Percentiles rank a stretch among this genome's conserved stretches.
Evolutionary conservation across 2,797 vertebrate genomes (phyloP).

Genomic region (Karalla daura): DNA sequence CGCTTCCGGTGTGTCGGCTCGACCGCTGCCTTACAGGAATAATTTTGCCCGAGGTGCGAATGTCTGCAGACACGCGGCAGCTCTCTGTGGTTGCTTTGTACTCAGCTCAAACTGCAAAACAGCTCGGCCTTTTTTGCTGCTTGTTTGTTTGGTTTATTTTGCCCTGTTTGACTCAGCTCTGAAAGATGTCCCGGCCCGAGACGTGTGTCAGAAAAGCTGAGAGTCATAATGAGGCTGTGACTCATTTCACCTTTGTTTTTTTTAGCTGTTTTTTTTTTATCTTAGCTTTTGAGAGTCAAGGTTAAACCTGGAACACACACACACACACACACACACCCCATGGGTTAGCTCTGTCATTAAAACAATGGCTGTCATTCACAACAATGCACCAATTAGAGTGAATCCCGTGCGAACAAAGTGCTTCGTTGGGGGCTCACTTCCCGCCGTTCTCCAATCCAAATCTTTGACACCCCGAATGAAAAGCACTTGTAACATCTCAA

Average conservation of each 20-base stretch:
- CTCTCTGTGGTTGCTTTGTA: not conserved
- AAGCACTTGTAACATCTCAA: constrained; percentile 69
- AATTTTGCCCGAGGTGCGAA: constrained; percentile 10
- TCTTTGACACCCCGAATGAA: constrained; percentile 66
- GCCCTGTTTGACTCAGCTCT: constrained; percentile 17
- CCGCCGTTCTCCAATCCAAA: constrained; percentile 44
- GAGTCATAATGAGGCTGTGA: not conserved
- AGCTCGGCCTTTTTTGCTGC: not conserved
- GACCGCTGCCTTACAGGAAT: constrained; percentile 5
- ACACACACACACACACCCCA: not conserved
- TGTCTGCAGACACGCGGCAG: constrained; percentile 18
- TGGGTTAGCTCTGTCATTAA: constrained; percentile 26
- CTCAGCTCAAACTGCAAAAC: not conserved
- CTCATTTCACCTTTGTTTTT: not conserved
- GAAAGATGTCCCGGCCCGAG: not conserved
- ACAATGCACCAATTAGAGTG: constrained; percentile 61
- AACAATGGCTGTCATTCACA: constrained; percentile 52
- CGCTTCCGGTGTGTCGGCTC: not conserved
- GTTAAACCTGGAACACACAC: constrained; percentile 29
- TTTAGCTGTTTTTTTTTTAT: not conserved
- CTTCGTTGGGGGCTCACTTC: constrained; percentile 50
- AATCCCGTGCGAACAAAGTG: constrained; percentile 50
- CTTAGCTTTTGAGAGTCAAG: not conserved
- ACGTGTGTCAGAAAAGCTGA: not conserved
- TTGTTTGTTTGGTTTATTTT: not conserved